Evolutionary conservation across 2,888 invertebrate genomes (phyloP).

Genomic region (Caradrina clavipalpis): DNA sequence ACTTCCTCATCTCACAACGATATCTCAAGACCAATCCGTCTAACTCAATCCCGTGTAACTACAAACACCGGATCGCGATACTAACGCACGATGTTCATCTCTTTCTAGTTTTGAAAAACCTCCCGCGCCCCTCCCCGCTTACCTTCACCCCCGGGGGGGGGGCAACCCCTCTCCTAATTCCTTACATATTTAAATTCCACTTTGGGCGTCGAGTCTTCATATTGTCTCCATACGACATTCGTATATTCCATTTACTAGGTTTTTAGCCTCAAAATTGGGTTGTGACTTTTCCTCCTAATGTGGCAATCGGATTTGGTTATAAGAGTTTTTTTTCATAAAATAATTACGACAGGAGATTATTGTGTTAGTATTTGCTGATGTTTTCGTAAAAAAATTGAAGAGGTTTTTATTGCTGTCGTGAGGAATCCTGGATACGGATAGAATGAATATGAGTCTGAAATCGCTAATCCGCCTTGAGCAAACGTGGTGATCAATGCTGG

Average conservation of each 20-base stretch:
- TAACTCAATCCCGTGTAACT: slow-evolving; percentile 65
- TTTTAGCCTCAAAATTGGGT: slow-evolving; percentile 63
- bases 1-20: slow-evolving; percentile 8
- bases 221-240: slow-evolving; percentile 87
- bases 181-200: slow-evolving; percentile 91
- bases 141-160: slow-evolving; percentile 45
- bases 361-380: slow-evolving; percentile 11
- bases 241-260: slow-evolving; percentile 73
- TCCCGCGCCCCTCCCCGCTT: slow-evolving; percentile 64
- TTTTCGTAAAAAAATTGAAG: background rate
- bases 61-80: slow-evolving; percentile 85
- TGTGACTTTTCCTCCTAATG: slow-evolving; percentile 54
- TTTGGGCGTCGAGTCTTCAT: slow-evolving; percentile 87
- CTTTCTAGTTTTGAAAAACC: slow-evolving; percentile 91
- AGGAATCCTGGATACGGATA: too few species aligned
- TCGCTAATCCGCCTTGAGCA: background rate
- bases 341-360: slow-evolving; percentile 17
- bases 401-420: background rate
- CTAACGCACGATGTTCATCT: slow-evolving; percentile 89
- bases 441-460: too few species aligned
- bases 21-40: slow-evolving; percentile 76
- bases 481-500: too few species aligned
- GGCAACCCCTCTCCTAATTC: slow-evolving; percentile 86
- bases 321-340: slow-evolving; percentile 2
- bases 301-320: slow-evolving; percentile 45